These are phyloP conservation scores for Drosophila navojoa DNA, from an alignment of 1,140 invertebrate species.

Conservation along the genomic window DNA sequence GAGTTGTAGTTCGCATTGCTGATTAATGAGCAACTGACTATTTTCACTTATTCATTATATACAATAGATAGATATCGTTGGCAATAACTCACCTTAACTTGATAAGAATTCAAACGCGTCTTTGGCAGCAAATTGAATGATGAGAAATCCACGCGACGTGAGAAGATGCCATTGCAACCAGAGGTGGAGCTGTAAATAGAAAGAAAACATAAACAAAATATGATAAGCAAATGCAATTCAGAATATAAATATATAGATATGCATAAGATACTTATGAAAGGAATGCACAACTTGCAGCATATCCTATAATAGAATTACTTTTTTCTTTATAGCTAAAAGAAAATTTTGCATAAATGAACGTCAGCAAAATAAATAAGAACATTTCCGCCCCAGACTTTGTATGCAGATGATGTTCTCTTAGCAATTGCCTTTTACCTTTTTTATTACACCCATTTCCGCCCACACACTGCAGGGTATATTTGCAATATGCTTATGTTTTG, in stretches of 20 bases:
- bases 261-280: background rate
- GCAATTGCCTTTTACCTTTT: background rate
- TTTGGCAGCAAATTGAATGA: slow-evolving; percentile 96
- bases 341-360: no score
- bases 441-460: background rate
- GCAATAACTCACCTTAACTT: slow-evolving; percentile 94
- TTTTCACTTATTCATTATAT: slow-evolving; percentile 12
- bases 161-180: slow-evolving; percentile 95
- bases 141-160: slow-evolving; percentile 95
- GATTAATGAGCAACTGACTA: slow-evolving; percentile 24
- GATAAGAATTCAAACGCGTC: slow-evolving; percentile 98
- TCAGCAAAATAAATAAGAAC: no score
- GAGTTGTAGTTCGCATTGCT: background rate
- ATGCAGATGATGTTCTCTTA: background rate
- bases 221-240: slow-evolving; percentile 18
- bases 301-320: background rate
- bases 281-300: background rate
- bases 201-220: slow-evolving; percentile 28
- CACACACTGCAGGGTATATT: slow-evolving; percentile 14
- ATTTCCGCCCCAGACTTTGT: no score
- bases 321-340: no score
- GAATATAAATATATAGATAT: slow-evolving; percentile 23
- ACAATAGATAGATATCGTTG: background rate
- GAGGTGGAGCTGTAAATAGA: slow-evolving; percentile 90
- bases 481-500: background rate